phyloP scores from a whole-genome alignment of 2,888 invertebrate genomes.

The Mamestra brassicae region DNA sequence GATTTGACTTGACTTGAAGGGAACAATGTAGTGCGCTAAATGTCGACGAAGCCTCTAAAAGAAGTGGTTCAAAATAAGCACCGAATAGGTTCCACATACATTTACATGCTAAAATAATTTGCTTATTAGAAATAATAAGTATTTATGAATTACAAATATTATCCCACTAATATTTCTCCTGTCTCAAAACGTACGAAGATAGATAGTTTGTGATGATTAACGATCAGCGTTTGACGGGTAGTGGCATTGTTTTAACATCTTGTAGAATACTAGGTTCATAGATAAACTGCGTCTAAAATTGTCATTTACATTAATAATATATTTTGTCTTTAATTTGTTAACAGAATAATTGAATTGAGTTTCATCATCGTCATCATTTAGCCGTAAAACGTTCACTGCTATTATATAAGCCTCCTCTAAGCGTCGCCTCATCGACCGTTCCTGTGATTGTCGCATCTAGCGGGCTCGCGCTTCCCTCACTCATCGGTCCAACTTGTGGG shows the following conservation, averaged over 20 bases:
- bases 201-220: constrained; percentile 8
- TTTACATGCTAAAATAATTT: no score
- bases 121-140: no score
- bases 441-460: background rate
- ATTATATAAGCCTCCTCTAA: background rate
- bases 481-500: no score
- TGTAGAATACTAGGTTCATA: background rate
- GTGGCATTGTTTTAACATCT: background rate
- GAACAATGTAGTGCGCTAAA: background rate
- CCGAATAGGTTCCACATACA: no score
- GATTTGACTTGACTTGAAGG: no score
- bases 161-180: background rate
- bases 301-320: background rate
- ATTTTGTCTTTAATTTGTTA: no score
- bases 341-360: no score
- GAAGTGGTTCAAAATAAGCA: no score
- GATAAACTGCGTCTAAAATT: background rate
- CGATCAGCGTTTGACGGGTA: background rate
- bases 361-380: background rate
- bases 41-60: background rate
- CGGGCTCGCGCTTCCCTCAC: no score
- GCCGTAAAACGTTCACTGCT: background rate
- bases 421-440: background rate
- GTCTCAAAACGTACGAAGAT: background rate
- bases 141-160: constrained; percentile 3